A percentile compares a stretch with the other conserved stretches of the same genome.
Conservation (phyloP, 2,113 vertebrate genomes). For the Crotophaga sulcirostris region DNA sequence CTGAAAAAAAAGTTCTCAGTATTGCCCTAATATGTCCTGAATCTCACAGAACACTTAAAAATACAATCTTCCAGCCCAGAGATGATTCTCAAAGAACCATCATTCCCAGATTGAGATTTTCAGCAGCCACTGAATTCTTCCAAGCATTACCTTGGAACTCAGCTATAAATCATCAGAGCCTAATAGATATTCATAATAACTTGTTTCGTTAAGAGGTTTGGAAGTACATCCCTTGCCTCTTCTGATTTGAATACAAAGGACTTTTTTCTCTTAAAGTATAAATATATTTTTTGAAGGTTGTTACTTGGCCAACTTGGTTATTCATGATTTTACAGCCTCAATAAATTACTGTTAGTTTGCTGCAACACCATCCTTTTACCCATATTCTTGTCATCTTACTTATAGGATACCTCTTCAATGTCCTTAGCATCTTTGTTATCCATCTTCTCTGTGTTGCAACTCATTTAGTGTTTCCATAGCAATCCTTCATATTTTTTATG, state of each 20-base stretch:
- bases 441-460: background rate
- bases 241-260: background rate
- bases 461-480: conserved; percentile 21
- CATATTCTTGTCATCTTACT: background rate
- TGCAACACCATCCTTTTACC: background rate
- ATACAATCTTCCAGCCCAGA: background rate
- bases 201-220: background rate
- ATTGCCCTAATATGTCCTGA: background rate
- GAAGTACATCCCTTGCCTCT: background rate
- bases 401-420: background rate
- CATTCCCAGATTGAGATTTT: background rate
- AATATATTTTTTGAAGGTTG: background rate
- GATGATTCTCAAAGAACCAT: background rate
- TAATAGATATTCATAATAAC: background rate
- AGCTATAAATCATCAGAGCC: background rate
- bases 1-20: background rate
- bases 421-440: background rate
- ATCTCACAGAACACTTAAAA: background rate
- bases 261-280: background rate
- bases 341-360: background rate
- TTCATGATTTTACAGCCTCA: background rate
- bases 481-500: background rate
- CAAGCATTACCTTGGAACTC: background rate
- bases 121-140: background rate
- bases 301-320: background rate